Evolutionary conservation across 2,797 vertebrate genomes (phyloP).

Genomic region (Brachyalestes nurse): DNA sequence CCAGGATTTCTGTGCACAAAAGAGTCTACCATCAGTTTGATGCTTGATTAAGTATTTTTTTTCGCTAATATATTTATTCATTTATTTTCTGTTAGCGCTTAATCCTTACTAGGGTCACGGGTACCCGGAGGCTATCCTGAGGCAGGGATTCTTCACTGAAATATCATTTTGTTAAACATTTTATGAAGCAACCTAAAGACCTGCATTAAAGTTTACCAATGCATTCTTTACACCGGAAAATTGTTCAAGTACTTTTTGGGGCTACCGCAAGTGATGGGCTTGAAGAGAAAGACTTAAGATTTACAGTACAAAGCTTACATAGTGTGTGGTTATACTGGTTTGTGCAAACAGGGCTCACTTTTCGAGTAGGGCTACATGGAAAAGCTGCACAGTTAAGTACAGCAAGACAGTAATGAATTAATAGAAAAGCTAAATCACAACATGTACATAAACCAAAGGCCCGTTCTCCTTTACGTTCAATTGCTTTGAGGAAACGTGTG

Average conservation of each 20-base stretch:
- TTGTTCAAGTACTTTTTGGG: neutral
- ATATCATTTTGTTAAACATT: too few species aligned
- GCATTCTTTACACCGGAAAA: too few species aligned
- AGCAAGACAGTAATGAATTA: slow-evolving; percentile 4
- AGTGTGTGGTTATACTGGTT: slow-evolving; percentile 27
- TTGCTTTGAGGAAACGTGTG: slow-evolving; percentile 11
- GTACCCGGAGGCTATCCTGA: too few species aligned
- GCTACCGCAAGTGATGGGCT: neutral
- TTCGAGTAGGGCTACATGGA: slow-evolving; percentile 12
- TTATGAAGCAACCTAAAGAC: too few species aligned
- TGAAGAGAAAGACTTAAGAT: neutral
- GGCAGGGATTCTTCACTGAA: too few species aligned
- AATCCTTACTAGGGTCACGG: too few species aligned
- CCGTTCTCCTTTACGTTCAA: neutral
- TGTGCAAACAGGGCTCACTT: slow-evolving; percentile 49
- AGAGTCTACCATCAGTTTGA: too few species aligned
- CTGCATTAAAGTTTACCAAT: too few species aligned
- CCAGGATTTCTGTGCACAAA: too few species aligned
- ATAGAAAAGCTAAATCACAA: slow-evolving; percentile 25
- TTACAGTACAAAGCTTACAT: slow-evolving; percentile 21
- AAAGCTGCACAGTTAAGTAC: slow-evolving; percentile 24
- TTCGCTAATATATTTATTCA: too few species aligned
- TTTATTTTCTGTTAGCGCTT: too few species aligned
- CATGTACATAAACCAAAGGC: slow-evolving; percentile 14
- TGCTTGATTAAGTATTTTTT: too few species aligned